Conservation (phyloP, 1,140 invertebrate species). For the Drosophila repleta region DNA sequence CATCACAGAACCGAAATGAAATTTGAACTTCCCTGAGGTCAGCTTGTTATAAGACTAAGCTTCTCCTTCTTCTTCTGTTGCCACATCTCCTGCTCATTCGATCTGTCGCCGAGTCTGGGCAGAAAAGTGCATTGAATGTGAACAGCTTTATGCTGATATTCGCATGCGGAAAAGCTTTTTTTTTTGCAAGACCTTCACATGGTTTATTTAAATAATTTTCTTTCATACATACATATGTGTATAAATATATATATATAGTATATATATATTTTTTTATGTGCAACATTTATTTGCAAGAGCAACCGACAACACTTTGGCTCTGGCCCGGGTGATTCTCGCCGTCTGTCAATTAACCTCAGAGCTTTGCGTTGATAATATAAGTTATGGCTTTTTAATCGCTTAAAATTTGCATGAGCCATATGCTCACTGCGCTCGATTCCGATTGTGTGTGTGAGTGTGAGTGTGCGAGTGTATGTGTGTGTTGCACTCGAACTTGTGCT, state of each 20-base stretch:
- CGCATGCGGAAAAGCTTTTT: constrained; percentile 66
- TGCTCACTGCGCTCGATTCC: constrained; percentile 18
- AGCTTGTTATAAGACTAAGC: background rate
- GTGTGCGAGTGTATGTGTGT: constrained; percentile 12
- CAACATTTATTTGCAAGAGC: constrained; percentile 56
- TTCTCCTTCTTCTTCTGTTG: background rate
- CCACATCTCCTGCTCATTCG: background rate
- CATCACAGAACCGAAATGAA: constrained; percentile 25
- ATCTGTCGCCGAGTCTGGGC: background rate
- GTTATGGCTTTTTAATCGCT: constrained; percentile 79
- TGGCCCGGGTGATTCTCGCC: constrained; percentile 66
- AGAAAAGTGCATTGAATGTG: constrained; percentile 17
- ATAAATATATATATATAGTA: background rate
- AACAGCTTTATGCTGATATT: background rate
- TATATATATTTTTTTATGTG: constrained; percentile 55
- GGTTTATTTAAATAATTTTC: constrained; percentile 72
- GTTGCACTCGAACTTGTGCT: constrained; percentile 52
- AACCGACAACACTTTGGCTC: constrained; percentile 17
- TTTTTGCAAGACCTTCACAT: constrained; percentile 60
- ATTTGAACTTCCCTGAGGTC: constrained; percentile 22
- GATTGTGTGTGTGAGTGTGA: constrained; percentile 6
- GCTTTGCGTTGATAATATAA: constrained; percentile 80
- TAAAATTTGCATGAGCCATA: constrained; percentile 76
- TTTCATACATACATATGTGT: constrained; percentile 22
- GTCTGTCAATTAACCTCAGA: constrained; percentile 78